Evolutionary conservation across 2,888 invertebrate genomes (phyloP), one percentile per base, ranked within the genome.

Genomic region (Crematogaster levior): DNA sequence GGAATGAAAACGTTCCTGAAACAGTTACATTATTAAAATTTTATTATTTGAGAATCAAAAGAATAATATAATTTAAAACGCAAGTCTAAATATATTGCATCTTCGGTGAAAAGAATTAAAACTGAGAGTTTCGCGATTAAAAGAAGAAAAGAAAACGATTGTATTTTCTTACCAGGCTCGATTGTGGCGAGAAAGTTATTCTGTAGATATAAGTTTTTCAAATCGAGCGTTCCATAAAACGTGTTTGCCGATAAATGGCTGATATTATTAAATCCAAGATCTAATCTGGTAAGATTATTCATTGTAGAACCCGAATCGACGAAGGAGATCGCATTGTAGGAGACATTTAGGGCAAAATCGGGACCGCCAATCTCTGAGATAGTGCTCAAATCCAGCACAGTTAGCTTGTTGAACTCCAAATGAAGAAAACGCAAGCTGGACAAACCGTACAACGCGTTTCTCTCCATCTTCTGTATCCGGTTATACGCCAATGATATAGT

Each of bases 401-500:
- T 96, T 73, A 98, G 95, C 90, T 96, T 96, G 93, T 98, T 98
- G 90, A 96, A 96, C 94, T 98, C 98, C 84, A 98, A 95, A 94
- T 98, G 98, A 81, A 98, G 95, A 91, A 97, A 96, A 87, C 97
- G 96, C 89, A 99, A 95, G 92, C 96, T 96, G 30, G 97, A 97
- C 91, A 98, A 95, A 92, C 97, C 97, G 80, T 96, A 95, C 92
- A 98, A 97, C 7, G 98, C 96, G 75, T 96, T 96, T 61, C 96
- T 96, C 83, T 97, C 97, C 90, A 99, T 96, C 87, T 96, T 96
- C 85, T 95, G 95, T 91, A 99, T 96, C 90, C 96, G 95, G 95
- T 99, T 99, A 92, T 97, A 97, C 74, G 98, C 97, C 90, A 99
- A 95, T 93, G 98, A 97, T 91, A 99, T 95, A 92, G 97, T 97